These are phyloP conservation scores for Synergus umbraculus DNA, from an alignment of 2,888 invertebrate species.

Conservation along the genomic window DNA sequence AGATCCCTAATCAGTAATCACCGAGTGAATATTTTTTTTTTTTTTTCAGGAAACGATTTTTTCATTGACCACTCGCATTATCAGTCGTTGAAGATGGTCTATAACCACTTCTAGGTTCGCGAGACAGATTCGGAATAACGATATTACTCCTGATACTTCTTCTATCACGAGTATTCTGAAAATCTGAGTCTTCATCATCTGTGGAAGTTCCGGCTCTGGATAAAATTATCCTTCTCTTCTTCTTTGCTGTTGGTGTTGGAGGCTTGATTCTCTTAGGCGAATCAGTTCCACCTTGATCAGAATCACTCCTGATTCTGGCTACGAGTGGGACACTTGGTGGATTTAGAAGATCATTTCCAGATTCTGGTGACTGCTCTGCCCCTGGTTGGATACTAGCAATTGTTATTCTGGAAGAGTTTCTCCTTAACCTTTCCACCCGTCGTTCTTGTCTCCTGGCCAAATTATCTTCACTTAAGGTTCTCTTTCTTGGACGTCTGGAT, in stretches of 20 bases:
- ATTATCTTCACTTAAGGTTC: constrained; percentile 70
- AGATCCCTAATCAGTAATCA: background rate
- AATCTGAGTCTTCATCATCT: constrained; percentile 77
- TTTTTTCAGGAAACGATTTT: background rate
- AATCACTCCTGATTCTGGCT: constrained; percentile 32
- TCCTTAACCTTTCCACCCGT: constrained; percentile 64
- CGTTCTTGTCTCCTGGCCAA: constrained; percentile 65
- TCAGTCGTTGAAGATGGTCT: constrained; percentile 56
- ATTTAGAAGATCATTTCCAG: constrained; percentile 42
- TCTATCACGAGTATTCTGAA: constrained; percentile 43
- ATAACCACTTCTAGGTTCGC: constrained; percentile 68
- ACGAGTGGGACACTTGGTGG: constrained; percentile 33
- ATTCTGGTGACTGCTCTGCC: constrained; percentile 46
- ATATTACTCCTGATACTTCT: constrained; percentile 51
- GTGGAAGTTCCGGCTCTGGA: constrained; percentile 74
- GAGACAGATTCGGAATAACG: constrained; percentile 63
- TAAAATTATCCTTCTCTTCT: constrained; percentile 75
- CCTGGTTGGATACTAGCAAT: constrained; percentile 23
- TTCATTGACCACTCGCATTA: constrained; percentile 20
- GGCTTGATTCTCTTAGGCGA: constrained; percentile 60
- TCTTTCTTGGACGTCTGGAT: constrained; percentile 62
- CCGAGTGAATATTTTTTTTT: background rate
- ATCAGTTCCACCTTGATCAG: constrained; percentile 45
- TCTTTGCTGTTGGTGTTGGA: constrained; percentile 68
- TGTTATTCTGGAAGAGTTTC: constrained; percentile 56